Conservation (phyloP, 2,113 vertebrate species). For the Tachysurus fulvidraco region DNA sequence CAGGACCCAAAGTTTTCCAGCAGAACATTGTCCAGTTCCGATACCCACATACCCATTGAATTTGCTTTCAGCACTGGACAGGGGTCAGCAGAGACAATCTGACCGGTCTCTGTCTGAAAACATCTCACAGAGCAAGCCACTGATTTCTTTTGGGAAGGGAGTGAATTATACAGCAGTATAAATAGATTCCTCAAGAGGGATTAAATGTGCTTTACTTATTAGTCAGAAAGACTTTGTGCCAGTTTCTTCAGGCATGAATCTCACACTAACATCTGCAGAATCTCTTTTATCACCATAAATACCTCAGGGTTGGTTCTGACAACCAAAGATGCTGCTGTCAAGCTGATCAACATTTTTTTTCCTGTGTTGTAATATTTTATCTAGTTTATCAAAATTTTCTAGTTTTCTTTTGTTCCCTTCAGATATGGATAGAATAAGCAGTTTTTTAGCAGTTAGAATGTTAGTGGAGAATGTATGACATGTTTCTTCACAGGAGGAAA, state of each 20-base stretch:
- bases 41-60: too few species aligned
- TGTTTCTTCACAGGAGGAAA: not conserved
- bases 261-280: constrained; percentile 39
- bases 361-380: not conserved
- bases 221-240: constrained; percentile 51
- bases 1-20: too few species aligned
- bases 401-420: not conserved
- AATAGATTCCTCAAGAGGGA: constrained; percentile 60
- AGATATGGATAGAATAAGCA: not conserved
- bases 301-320: constrained; percentile 44
- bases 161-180: constrained; percentile 60
- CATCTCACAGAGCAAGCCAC: not conserved
- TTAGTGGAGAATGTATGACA: not conserved
- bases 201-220: constrained; percentile 56
- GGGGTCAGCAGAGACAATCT: too few species aligned
- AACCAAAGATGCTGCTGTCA: not conserved
- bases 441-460: not conserved
- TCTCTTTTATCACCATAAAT: constrained; percentile 54
- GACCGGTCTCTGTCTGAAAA: not conserved
- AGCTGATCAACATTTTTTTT: not conserved
- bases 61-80: too few species aligned
- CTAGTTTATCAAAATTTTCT: not conserved
- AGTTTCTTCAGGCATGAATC: constrained; percentile 36
- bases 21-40: too few species aligned
- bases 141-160: constrained; percentile 17